These are phyloP conservation scores for Plecotus auritus DNA, from an alignment of 2,113 vertebrate species.

Conservation along the genomic window DNA sequence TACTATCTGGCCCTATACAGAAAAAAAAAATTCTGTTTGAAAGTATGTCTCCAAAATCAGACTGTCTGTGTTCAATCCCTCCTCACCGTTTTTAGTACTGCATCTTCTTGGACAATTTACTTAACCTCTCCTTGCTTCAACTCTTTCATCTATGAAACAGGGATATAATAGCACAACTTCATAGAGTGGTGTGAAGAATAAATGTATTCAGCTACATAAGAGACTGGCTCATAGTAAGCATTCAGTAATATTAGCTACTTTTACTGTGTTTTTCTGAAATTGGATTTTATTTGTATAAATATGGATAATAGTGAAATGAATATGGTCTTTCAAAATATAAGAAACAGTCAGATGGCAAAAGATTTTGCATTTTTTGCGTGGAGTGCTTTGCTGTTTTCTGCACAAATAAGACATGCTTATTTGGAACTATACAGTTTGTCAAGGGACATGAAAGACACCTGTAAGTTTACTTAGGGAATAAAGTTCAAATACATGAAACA, in stretches of 20 bases:
- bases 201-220: neutral
- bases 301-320: neutral
- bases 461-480: neutral
- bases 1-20: constrained; percentile 66
- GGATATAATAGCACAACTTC: neutral
- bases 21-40: constrained; percentile 36
- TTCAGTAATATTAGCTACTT: neutral
- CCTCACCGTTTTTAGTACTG: neutral
- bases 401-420: neutral
- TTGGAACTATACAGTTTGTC: neutral
- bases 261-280: neutral
- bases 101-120: neutral
- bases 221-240: neutral
- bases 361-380: neutral
- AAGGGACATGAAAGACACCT: neutral
- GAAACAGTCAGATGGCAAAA: constrained; percentile 21
- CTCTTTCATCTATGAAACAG: neutral
- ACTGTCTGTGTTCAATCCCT: neutral
- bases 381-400: neutral
- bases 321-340: neutral
- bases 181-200: neutral
- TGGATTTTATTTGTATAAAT: constrained; percentile 34
- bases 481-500: neutral
- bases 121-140: neutral
- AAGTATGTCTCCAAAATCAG: constrained; percentile 41